Evolutionary conservation across 2,113 vertebrate species (phyloP).

Genomic region (Forbesichthys papilliferus): DNA sequence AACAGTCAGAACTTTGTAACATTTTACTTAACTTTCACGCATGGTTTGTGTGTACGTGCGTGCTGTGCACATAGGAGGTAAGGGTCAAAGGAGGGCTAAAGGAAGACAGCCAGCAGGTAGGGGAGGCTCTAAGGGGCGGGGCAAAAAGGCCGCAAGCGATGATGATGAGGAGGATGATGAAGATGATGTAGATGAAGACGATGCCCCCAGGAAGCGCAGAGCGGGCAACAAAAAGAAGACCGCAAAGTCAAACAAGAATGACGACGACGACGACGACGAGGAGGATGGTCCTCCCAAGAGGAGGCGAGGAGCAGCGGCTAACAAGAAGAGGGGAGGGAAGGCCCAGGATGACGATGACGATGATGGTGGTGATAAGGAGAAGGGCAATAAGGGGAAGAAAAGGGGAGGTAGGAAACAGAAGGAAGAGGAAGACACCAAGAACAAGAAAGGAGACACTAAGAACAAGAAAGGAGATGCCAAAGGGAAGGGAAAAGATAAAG

Average conservation of each 20-base stretch:
- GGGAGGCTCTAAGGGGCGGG: slow-evolving; percentile 47
- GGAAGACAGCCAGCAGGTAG: slow-evolving; percentile 58
- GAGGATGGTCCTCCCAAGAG: slow-evolving; percentile 45
- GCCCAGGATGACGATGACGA: slow-evolving; percentile 54
- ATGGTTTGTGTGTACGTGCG: slow-evolving; percentile 9
- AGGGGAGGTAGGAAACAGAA: slow-evolving; percentile 63
- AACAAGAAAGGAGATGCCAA: slow-evolving; percentile 48
- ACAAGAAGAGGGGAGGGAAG: slow-evolving; percentile 57
- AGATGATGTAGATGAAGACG: slow-evolving; percentile 72
- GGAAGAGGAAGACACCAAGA: slow-evolving; percentile 28
- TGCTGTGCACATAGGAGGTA: slow-evolving; percentile 50
- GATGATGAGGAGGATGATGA: slow-evolving; percentile 64
- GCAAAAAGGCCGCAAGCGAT: slow-evolving; percentile 60
- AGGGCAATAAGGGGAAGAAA: slow-evolving; percentile 58
- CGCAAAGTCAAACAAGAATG: slow-evolving; percentile 34
- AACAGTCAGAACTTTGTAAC: not conserved
- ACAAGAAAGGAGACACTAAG: slow-evolving; percentile 27
- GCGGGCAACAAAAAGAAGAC: slow-evolving; percentile 64
- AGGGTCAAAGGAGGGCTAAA: slow-evolving; percentile 46
- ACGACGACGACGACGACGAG: slow-evolving; percentile 55
- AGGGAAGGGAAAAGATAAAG: slow-evolving; percentile 58
- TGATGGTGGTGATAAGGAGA: slow-evolving; percentile 39
- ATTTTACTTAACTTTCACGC: slow-evolving; percentile 1
- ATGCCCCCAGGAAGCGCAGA: slow-evolving; percentile 64
- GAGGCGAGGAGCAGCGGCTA: slow-evolving; percentile 55